Base-by-base conservation (phyloP, 2,888 invertebrate species). In the Tromatobia lineatoria region DNA sequence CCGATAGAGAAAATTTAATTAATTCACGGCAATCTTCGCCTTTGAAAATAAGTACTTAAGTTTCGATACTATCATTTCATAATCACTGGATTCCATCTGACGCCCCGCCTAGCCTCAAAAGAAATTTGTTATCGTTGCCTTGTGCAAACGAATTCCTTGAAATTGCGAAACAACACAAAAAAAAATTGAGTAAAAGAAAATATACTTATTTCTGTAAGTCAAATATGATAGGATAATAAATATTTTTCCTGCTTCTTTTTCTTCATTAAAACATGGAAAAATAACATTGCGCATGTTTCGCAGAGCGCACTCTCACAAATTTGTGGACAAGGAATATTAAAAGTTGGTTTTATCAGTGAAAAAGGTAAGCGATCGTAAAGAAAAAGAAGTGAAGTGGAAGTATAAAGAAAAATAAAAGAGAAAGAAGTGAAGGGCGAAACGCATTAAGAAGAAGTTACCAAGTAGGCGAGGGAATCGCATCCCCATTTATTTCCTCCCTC, bases 371-470 rank as follows among this genome's bases (percentile, higher is more conserved):
- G 57, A n/a, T 69, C 74, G 74, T 74, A 29, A 80, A 57, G 42
- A 69, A 74, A 79, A 79, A 18, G 38, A 20, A 42, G 2, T 23
- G 57, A 42, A 54, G 34, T 11, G 57, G 47, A 38, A 66, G 45
- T 11, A n/a, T 23, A 45, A 47, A 25, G 54, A 52, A 38, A 29
- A 73, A 66, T 42, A 54, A 73, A 54, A 15, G 25, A 18, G 66
- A 64, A 52, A 34, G 2, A 23, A 13, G 23, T 13, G 3, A 38
- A 42, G 18, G 42, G 13, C 57, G 45, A n/a, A 74, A 74, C 29
- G 47, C 50, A 74, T 61, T 74, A 61, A 47, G 34, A 45, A 73
- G 71, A 74, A 61, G 61, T 74, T 74, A 61, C 74, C 74, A 34
- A 59, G 25, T 45, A 20, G 13, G 13, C 18, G 50, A 13, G 61